A percentile compares a stretch with the other conserved stretches of the same genome.
These are phyloP conservation scores for Labeo calbasu DNA, from an alignment of 2,797 vertebrate species.

Conservation along the genomic window DNA sequence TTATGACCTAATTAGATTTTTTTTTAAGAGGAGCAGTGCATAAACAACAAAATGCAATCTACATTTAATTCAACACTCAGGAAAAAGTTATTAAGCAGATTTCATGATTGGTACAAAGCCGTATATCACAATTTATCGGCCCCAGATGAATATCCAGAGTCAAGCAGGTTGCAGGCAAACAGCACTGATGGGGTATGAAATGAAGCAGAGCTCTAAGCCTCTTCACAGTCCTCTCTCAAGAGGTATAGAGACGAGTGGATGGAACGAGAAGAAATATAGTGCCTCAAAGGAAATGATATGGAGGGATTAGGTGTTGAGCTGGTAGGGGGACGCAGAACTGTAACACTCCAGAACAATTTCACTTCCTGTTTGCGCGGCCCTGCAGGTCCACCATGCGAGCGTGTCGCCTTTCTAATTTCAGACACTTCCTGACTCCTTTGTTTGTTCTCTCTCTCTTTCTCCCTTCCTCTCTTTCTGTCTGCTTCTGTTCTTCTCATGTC, in stretches of 20 bases:
- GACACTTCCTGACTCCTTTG: background rate
- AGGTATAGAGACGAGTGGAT: background rate
- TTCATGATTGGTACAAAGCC: slow-evolving; percentile 17
- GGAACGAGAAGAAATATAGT: background rate
- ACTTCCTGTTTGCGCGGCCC: background rate
- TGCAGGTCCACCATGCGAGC: background rate
- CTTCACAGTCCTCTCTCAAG: slow-evolving; percentile 19
- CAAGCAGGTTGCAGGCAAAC: slow-evolving; percentile 17
- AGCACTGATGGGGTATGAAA: slow-evolving; percentile 29
- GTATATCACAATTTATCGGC: slow-evolving; percentile 35
- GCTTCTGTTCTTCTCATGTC: background rate
- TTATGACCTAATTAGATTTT: slow-evolving; percentile 23
- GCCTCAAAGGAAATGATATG: slow-evolving; percentile 46
- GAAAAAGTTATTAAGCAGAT: background rate
- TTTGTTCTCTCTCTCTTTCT: slow-evolving; percentile 14
- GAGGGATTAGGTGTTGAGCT: slow-evolving; percentile 41
- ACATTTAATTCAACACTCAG: slow-evolving; percentile 24
- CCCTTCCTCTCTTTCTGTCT: slow-evolving; percentile 6
- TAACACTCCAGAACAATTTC: slow-evolving; percentile 54
- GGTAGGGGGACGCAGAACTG: slow-evolving; percentile 31
- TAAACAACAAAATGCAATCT: slow-evolving; percentile 24
- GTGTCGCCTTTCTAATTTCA: background rate
- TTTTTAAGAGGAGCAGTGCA: background rate
- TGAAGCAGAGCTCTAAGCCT: slow-evolving; percentile 10
- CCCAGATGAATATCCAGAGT: slow-evolving; percentile 13